Evolutionary conservation across 2,113 vertebrate genomes (phyloP), one percentile per base, ranked within the genome.

Genomic region (Platysternon megacephalum): DNA sequence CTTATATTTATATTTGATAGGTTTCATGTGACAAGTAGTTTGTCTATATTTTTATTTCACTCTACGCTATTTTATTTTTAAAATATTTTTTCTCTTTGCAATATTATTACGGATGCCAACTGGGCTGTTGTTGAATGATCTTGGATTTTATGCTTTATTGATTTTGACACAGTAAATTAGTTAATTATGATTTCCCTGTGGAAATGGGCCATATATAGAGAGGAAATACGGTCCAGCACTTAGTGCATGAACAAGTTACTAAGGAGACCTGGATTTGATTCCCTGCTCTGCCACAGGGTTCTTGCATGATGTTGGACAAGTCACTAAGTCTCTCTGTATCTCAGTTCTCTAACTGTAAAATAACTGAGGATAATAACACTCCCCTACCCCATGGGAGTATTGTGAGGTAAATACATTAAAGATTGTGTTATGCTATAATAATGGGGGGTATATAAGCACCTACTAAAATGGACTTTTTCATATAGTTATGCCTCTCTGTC

Each of bases 231-330:
- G n/a, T 90, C 68, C 39, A 84, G n/a, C 84, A 22, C 82, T 94
- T 91, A 93, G 84, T 17, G 87, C 85, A 93, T 95, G 95, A 93
- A 94, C 94, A 85, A 94, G 61, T 28, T 61, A 92, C 58, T 72
- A 91, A 91, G 51, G 35, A 96, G 85, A 94, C 55, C 35, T 95
- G 72, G 52, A 46, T 89, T 90, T 42, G 80, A 93, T 49, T 95
- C 90, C 93, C 89, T 92, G 29, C 80, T 93, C 26, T 79, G 93
- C 35, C 48, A 86, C 68, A 89, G 61, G 76, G 87, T 82, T 94
- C 35, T 52, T 95, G 6, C 86, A 87, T 95, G 95, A 95, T 84
- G 91, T 81, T 22, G 93, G 93, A 86, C 85, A 95, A 95, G 82
- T 85, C 61, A 35, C 22, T 91, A 0, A 84, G 74, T 32, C 11